Base-by-base conservation (phyloP, 2,113 vertebrate genomes). In the Scortum barcoo region DNA sequence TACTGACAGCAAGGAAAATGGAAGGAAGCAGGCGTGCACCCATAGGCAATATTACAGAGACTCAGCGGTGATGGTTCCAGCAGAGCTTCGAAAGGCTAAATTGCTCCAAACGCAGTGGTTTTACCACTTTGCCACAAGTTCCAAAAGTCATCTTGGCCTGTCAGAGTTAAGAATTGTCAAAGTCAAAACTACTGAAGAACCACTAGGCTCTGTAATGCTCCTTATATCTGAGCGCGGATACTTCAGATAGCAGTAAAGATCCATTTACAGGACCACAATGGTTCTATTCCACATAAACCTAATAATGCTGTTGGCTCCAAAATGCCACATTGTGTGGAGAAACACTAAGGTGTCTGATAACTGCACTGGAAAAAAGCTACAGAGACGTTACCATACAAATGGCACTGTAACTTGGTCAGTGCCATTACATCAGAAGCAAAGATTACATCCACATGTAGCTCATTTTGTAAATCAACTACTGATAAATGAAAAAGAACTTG, bases 111-210 rank as follows among this genome's bases (percentile, higher is more conserved):
- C 38, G n/a, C 62, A 73, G 78, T 12, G 48, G 66, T 44, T 56
- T 65, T 70, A 42, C 30, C 62, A 75, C 60, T 82, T 75, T 28
- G n/a, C 44, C n/a, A 78, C 42, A 71, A 72, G 26, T 62, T 76
- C 26, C n/a, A 61, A 83, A 83, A 87, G 42, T 81, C 76, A 72
- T 85, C 54, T 83, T 10, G 1, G 24, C 65, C 63, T 67, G 57
- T 68, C 71, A 68, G 48, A 83, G 58, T 76, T 53, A 78, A 80
- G 24, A 80, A 63, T 53, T 54, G 57, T 86, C 74, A 72, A 74
- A 85, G 68, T 70, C 48, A 67, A 75, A 88, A 58, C 53, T 51
- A 58, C 75, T 79, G 28, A 81, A 65, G 42, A 69, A 28, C 38
- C 56, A 76, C 44, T 28, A 17, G 2, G 44, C 71, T 57, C 54